Conservation (phyloP, 2,888 invertebrate species). For the Muschampia plurimacula region DNA sequence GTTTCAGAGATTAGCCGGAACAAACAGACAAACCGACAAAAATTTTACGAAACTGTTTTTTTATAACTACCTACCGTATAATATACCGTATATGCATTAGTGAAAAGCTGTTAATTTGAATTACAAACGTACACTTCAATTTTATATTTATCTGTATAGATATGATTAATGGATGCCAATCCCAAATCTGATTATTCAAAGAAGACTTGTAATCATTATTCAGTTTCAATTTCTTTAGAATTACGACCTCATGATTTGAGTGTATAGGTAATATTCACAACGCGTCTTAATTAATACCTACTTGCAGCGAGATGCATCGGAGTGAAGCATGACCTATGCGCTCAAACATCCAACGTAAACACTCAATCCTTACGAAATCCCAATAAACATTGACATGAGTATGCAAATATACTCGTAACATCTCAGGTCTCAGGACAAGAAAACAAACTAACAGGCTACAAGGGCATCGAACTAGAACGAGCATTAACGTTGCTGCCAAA, state of each 20-base stretch:
- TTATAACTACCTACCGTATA: too few species aligned
- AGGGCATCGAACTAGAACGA: conserved; percentile 62
- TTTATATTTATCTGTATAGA: too few species aligned
- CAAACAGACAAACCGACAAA: too few species aligned
- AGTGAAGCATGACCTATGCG: conserved; percentile 30
- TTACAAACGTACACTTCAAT: too few species aligned
- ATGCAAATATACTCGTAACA: conserved; percentile 44
- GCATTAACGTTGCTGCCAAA: conserved; percentile 47
- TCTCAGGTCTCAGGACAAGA: conserved; percentile 55
- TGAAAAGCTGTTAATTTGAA: too few species aligned
- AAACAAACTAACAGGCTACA: conserved; percentile 53
- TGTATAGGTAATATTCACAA: not conserved
- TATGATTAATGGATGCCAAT: too few species aligned
- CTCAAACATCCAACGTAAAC: conserved; percentile 38
- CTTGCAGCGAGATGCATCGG: conserved; percentile 27
- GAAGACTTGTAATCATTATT: not conserved
- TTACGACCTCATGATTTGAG: not conserved
- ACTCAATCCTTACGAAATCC: conserved; percentile 44
- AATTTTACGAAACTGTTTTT: too few species aligned
- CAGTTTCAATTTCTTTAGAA: not conserved
- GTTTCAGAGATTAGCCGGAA: too few species aligned
- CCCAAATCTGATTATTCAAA: too few species aligned
- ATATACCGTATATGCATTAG: too few species aligned
- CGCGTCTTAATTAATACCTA: not conserved
- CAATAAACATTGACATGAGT: conserved; percentile 50